These are phyloP conservation scores for Platichthys flesus DNA, from an alignment of 2,113 vertebrate genomes.

Conservation along the genomic window DNA sequence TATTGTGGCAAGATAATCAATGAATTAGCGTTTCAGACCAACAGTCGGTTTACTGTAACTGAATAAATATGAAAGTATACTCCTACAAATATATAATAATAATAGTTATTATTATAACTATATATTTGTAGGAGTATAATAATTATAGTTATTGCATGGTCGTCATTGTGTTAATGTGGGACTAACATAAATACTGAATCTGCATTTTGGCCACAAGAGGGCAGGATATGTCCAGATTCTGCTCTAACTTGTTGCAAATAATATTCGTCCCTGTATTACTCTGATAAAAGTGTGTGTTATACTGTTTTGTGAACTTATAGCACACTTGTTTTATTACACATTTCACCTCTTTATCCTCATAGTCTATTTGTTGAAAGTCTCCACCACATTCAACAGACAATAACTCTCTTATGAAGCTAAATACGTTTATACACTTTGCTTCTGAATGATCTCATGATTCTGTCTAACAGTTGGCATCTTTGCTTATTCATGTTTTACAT, in stretches of 20 bases:
- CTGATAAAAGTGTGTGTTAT: not conserved
- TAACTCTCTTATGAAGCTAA: no score
- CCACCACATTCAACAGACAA: no score
- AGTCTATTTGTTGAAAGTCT: no score
- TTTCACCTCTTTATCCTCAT: no score
- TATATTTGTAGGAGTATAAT: no score
- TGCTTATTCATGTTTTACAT: not conserved
- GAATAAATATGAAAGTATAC: not conserved
- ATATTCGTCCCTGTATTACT: not conserved
- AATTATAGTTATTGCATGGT: not conserved
- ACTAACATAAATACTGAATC: not conserved
- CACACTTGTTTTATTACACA: not conserved
- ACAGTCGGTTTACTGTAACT: no score
- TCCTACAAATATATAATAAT: not conserved
- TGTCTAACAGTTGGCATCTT: no score
- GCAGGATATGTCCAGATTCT: not conserved
- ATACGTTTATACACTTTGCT: no score
- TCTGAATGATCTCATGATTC: no score
- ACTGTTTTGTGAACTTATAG: not conserved
- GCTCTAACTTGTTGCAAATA: not conserved
- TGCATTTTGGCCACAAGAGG: slow-evolving; percentile 43
- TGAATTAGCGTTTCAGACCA: not conserved
- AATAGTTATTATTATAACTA: no score
- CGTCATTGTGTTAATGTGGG: not conserved
- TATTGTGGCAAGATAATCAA: no score